A percentile compares a stretch with the other conserved stretches of the same genome.
Conservation (phyloP, 2,113 vertebrate genomes). For the Anguilla japonica region DNA sequence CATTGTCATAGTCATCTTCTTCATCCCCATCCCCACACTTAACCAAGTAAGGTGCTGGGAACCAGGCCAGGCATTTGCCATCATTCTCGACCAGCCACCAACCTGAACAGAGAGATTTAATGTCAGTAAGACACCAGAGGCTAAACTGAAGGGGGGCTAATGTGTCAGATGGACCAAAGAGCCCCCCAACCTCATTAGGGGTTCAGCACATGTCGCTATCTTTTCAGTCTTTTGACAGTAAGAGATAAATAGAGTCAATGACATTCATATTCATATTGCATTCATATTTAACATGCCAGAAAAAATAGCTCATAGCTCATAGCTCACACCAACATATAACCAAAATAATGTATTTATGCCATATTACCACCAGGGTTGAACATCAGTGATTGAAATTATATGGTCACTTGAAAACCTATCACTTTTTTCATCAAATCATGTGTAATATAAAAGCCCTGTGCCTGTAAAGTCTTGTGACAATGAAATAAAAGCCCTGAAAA, state of each 20-base stretch:
- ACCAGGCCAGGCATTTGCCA: slow-evolving; percentile 84
- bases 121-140: background rate
- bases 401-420: background rate
- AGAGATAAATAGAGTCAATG: background rate
- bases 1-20: slow-evolving; percentile 20
- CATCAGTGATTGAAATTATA: background rate
- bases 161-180: too few relatives aligned
- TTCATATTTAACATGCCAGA: background rate
- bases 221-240: background rate
- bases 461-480: too few relatives aligned
- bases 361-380: background rate
- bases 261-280: background rate
- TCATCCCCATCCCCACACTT: slow-evolving; percentile 52
- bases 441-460: too few relatives aligned
- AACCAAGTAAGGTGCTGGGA: slow-evolving; percentile 87
- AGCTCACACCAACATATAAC: background rate
- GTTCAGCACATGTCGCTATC: background rate
- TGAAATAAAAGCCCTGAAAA: background rate
- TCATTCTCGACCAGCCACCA: slow-evolving; percentile 94
- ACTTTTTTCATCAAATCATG: background rate
- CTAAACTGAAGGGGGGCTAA: background rate
- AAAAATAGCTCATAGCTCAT: too few relatives aligned
- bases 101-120: slow-evolving; percentile 61
- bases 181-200: background rate
- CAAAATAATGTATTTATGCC: background rate